Evolutionary conservation across 2,797 vertebrate genomes (phyloP).

Genomic region (Accipiter badius): DNA sequence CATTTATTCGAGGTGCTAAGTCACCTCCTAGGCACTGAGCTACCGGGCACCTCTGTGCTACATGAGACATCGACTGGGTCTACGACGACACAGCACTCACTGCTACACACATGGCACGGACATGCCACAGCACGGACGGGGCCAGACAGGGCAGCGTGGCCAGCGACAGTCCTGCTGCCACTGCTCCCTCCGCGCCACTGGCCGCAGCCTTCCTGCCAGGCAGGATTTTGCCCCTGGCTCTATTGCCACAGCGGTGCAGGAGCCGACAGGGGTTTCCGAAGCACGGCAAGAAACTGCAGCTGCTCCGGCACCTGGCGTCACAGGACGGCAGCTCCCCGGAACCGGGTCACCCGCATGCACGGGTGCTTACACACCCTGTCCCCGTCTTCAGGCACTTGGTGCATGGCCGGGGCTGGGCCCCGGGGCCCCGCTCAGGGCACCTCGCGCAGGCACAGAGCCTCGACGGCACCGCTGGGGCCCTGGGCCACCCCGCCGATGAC

Average conservation of each 20-base stretch:
- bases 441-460: constrained; percentile 88
- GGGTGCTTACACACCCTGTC: not conserved
- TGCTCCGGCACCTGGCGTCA: not conserved
- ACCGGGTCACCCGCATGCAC: not conserved
- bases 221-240: not conserved
- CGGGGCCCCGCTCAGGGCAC: constrained; percentile 75
- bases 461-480: constrained; percentile 90
- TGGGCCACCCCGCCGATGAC: constrained; percentile 93
- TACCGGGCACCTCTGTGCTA: constrained; percentile 74
- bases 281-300: not conserved
- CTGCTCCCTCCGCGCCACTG: fast-evolving
- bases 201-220: not conserved
- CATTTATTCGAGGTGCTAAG: constrained; percentile 74
- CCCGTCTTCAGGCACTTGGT: constrained; percentile 57
- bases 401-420: not conserved
- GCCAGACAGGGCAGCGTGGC: not conserved
- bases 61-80: constrained; percentile 60
- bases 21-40: constrained; percentile 91
- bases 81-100: constrained; percentile 59
- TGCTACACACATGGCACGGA: constrained; percentile 40
- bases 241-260: not conserved
- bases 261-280: not conserved
- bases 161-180: fast-evolving
- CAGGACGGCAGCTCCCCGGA: not conserved
- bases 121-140: not conserved